Evolutionary conservation across 2,888 invertebrate genomes (phyloP).

Genomic region (Philonicus albiceps): DNA sequence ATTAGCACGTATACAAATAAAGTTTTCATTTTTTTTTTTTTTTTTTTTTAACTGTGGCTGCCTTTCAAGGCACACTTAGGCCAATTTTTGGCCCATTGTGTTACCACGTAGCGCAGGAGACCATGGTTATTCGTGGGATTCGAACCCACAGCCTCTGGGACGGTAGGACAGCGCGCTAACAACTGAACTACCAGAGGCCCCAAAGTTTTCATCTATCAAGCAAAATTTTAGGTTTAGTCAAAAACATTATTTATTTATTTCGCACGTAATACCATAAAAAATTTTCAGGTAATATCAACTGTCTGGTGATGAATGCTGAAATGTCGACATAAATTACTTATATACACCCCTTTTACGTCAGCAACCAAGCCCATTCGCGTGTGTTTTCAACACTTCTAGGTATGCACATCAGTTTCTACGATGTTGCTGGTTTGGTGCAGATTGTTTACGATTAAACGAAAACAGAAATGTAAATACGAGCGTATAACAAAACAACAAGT

Average conservation of each 20-base stretch:
- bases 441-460: background rate
- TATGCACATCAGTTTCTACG: background rate
- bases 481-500: background rate
- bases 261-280: background rate
- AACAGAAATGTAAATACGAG: background rate
- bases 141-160: too few species aligned
- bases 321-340: background rate
- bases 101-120: too few species aligned
- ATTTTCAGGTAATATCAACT: background rate
- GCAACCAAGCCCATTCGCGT: background rate
- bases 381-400: background rate
- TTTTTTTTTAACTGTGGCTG: too few species aligned
- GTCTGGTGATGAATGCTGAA: background rate
- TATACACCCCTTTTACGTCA: background rate
- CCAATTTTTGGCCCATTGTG: too few species aligned
- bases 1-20: background rate
- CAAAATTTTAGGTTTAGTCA: background rate
- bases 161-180: too few species aligned
- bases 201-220: background rate
- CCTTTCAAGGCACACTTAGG: too few species aligned
- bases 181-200: too few species aligned
- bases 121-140: too few species aligned
- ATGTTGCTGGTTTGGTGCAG: too few species aligned
- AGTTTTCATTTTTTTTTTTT: background rate
- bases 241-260: background rate